Evolutionary conservation across 2,888 invertebrate genomes (phyloP).

Genomic region (Fabriciana adippe): DNA sequence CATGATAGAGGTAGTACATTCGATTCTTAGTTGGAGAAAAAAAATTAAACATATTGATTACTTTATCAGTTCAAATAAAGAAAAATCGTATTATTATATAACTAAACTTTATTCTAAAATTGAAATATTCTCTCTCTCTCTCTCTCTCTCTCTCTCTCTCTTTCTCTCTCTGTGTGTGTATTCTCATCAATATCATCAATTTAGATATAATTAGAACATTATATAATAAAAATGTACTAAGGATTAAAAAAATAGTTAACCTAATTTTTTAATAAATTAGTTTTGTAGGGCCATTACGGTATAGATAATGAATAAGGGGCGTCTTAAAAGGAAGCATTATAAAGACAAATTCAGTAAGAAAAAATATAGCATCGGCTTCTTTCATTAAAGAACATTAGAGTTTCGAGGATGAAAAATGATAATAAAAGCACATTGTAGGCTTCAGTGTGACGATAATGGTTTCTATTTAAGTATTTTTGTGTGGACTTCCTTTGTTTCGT

Average conservation of each 20-base stretch:
- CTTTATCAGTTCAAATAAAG: no score
- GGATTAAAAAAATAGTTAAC: neutral
- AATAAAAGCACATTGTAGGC: constrained; percentile 60
- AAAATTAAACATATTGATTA: no score
- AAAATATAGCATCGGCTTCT: constrained; percentile 62
- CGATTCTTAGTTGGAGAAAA: no score
- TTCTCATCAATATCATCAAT: no score
- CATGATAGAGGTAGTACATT: no score
- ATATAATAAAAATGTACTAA: no score
- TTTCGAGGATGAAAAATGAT: constrained; percentile 68
- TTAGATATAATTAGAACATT: no score
- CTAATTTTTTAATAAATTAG: constrained; percentile 8
- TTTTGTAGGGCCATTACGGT: constrained; percentile 44
- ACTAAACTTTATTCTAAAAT: no score
- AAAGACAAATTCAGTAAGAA: constrained; percentile 43
- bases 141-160: no score
- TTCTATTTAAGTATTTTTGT: constrained; percentile 41
- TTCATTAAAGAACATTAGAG: constrained; percentile 78
- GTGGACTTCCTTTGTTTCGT: neutral
- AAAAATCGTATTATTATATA: no score
- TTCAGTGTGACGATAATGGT: constrained; percentile 45
- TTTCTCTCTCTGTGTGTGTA: fast-evolving
- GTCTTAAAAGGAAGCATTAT: constrained; percentile 58
- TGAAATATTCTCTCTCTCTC: no score
- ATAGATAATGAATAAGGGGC: constrained; percentile 54